phyloP scores from a whole-genome alignment of 37 sponge, comb jelly and placozoan species.

The Diacarnus erythraeanus region DNA sequence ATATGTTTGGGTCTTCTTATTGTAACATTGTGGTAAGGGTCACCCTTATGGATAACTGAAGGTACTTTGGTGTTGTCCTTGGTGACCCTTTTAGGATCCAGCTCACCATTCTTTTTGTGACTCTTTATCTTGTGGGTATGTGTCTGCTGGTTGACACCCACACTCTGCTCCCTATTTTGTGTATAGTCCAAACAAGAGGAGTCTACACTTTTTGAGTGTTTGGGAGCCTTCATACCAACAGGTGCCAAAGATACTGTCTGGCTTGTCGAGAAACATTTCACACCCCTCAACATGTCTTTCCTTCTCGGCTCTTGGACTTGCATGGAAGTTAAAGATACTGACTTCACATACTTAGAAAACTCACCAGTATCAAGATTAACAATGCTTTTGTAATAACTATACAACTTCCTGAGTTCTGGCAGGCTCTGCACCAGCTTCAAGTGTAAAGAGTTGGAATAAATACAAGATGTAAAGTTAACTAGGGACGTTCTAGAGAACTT shows the following conservation, averaged over 20 bases:
- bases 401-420: slow-evolving; percentile 2
- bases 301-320: not conserved
- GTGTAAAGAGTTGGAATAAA: slow-evolving; percentile 11
- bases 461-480: not conserved
- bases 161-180: not conserved
- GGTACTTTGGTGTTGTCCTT: too few species aligned
- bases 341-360: not conserved
- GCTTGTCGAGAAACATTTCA: too few species aligned
- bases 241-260: not conserved
- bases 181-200: not conserved
- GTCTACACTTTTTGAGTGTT: not conserved
- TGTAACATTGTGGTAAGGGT: too few species aligned
- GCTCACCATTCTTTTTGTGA: too few species aligned
- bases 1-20: too few species aligned
- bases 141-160: too few species aligned
- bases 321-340: not conserved
- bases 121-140: too few species aligned
- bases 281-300: not conserved
- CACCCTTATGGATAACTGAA: too few species aligned
- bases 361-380: not conserved
- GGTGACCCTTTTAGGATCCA: too few species aligned
- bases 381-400: not conserved
- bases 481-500: not conserved
- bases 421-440: not conserved
- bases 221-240: not conserved